Base-by-base conservation (phyloP, 1,140 invertebrate species). In the Sycophaga agraensis region DNA sequence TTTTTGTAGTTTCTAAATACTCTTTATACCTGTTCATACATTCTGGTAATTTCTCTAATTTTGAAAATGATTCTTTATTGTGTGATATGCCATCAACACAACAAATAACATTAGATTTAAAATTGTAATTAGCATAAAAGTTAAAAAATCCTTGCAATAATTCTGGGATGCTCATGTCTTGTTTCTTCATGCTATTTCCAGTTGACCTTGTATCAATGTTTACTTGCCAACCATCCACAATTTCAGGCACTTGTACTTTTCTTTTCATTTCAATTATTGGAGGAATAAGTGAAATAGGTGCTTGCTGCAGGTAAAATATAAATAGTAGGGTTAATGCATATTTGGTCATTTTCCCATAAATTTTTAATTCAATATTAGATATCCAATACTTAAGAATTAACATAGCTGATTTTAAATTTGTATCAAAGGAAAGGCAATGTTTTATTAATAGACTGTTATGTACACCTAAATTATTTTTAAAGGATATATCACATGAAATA, bases 371-470 rank as follows among this genome's bases (percentile, higher is more conserved):
- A 66, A 85, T 82, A 14, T 79, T 75, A 64, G 81, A 83, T 1
- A 84, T 85, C 89, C 89, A 91, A 70, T 87, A 89, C 66, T 89
- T 88, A 21, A 90, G 73, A 6, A 86, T 57, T n/a, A 89, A 76
- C 65, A 89, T 82, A 5, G 87, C 60, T 0, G 84, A 83, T 26
- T 79, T 70, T 1, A 90, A 66, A 24, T 85, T 76, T 0, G 68
- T 59, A 69, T 90, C 86, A 0, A 84, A 65, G n/a, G 72, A 69
- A 2, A 88, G 72, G 31, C 84, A 84, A 70, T 86, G 82, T 17
- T 76, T 81, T 2, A 90, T 82, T 2, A 90, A 73, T 31, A 80
- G 66, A 67, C 84, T 87, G 68, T 90, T 90, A 56, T 82, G 79
- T 0, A 86, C 77, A 8, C 85, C 87, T 2, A 89, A 74, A n/a